Conservation (phyloP, 1,140 invertebrate species). For the Hyposmocoma kahamanoa region DNA sequence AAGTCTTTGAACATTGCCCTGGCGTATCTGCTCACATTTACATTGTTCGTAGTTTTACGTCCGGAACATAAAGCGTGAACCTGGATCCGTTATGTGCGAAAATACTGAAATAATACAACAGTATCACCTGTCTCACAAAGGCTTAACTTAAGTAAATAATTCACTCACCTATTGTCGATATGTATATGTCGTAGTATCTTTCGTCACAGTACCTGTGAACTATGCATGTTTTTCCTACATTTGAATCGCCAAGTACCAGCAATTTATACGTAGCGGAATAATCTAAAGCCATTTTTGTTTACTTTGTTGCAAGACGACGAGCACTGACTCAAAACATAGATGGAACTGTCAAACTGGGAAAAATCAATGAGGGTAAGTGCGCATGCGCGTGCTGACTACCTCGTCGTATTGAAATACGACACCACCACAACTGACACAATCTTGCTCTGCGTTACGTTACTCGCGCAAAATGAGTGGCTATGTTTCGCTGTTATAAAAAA, state of each 20-base stretch:
- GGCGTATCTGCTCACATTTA: too few relatives aligned
- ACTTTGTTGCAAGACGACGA: conserved; percentile 53
- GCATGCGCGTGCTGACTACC: too few relatives aligned
- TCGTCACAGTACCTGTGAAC: conserved; percentile 93
- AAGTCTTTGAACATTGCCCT: too few relatives aligned
- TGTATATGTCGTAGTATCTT: conserved; percentile 92
- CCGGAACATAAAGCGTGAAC: too few relatives aligned
- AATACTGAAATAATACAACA: too few relatives aligned
- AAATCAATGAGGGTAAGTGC: conserved; percentile 61
- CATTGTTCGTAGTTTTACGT: too few relatives aligned
- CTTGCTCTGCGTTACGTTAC: too few relatives aligned
- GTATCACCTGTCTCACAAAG: conserved; percentile 46
- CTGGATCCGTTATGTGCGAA: too few relatives aligned
- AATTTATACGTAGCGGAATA: conserved; percentile 90
- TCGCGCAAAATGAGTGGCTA: too few relatives aligned
- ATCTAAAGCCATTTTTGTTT: conserved; percentile 83
- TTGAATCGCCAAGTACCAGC: conserved; percentile 90
- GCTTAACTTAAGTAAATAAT: conserved; percentile 45
- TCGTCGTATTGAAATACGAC: conserved; percentile 23
- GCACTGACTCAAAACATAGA: conserved; percentile 59
- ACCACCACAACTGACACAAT: too few relatives aligned
- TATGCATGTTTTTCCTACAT: conserved; percentile 94
- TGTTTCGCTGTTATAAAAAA: too few relatives aligned
- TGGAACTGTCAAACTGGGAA: conserved; percentile 67
- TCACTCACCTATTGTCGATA: conserved; percentile 91